Evolutionary conservation across 2,113 vertebrate species (phyloP).

Genomic region (Pelvicachromis taeniatus): DNA sequence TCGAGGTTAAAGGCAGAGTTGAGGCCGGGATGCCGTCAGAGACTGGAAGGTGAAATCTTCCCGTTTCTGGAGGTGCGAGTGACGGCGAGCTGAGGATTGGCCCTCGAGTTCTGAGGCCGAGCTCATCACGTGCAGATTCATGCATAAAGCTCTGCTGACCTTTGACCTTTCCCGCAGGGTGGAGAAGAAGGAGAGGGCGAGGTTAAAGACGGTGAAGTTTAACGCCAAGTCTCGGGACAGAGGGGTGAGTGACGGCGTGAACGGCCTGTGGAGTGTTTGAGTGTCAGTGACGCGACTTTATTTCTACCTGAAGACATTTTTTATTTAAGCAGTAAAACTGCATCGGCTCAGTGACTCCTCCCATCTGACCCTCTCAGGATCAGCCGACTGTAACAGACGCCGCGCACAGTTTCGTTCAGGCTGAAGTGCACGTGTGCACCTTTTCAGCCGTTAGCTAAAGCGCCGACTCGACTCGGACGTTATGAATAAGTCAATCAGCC

Average conservation of each 20-base stretch:
- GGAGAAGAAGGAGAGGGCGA: slow-evolving; percentile 94
- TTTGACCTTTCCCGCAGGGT: slow-evolving; percentile 73
- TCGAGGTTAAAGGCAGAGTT: neutral
- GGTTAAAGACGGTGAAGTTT: slow-evolving; percentile 98
- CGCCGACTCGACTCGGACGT: neutral
- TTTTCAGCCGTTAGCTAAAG: neutral
- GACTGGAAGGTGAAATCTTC: neutral
- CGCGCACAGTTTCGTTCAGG: fast-evolving
- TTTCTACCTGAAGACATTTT: fast-evolving
- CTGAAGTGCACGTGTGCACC: neutral
- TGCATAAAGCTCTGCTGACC: neutral
- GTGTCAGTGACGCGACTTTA: neutral
- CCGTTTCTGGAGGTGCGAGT: neutral
- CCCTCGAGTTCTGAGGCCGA: neutral
- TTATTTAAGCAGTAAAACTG: neutral
- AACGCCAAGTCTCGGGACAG: slow-evolving; percentile 93
- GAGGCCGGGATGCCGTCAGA: neutral
- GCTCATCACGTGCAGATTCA: neutral
- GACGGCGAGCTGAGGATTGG: neutral
- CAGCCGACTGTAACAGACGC: fast-evolving
- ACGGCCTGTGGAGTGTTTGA: neutral
- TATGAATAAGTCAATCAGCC: fast-evolving
- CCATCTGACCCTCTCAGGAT: neutral
- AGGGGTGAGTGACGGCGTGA: slow-evolving; percentile 76
- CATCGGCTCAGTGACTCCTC: neutral